phyloP scores from a whole-genome alignment of 1,140 invertebrate genomes.

The Micrasema longulum region DNA sequence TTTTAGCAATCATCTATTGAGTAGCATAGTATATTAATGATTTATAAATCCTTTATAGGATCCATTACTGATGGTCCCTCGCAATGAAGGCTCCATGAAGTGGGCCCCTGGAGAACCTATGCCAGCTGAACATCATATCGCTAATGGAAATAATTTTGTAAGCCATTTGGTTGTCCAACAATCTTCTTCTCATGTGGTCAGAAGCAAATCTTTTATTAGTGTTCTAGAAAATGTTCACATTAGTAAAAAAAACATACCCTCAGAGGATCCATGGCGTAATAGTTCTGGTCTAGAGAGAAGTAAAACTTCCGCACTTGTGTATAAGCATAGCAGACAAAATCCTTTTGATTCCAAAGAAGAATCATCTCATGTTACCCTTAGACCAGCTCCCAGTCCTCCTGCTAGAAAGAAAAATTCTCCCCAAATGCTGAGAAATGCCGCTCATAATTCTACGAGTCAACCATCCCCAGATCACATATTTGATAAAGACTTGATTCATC shows the following conservation, averaged over 20 bases:
- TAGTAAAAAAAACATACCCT: constrained; percentile 15
- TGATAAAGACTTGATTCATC: constrained; percentile 33
- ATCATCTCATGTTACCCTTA: constrained; percentile 54
- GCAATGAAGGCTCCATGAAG: constrained; percentile 71
- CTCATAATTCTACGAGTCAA: constrained; percentile 22
- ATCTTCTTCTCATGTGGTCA: constrained; percentile 36
- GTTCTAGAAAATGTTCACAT: constrained; percentile 40
- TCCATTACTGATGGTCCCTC: constrained; percentile 73
- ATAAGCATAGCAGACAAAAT: constrained; percentile 57
- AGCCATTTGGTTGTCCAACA: constrained; percentile 40
- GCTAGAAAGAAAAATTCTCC: constrained; percentile 63
- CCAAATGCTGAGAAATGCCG: constrained; percentile 48
- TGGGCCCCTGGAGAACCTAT: constrained; percentile 64
- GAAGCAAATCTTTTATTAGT: constrained; percentile 50
- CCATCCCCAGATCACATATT: constrained; percentile 17
- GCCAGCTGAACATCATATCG: constrained; percentile 55
- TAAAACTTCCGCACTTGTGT: constrained; percentile 62
- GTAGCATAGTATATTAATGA: too few relatives aligned
- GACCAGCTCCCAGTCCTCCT: constrained; percentile 64
- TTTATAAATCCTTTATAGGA: constrained; percentile 59
- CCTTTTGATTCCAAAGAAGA: constrained; percentile 57
- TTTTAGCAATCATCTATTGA: too few relatives aligned
- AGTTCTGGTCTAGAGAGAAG: constrained; percentile 62
- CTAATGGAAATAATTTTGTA: constrained; percentile 33
- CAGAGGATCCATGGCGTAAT: constrained; percentile 48